These are phyloP conservation scores for Samia ricini DNA, from an alignment of 1,140 invertebrate species.

Conservation along the genomic window DNA sequence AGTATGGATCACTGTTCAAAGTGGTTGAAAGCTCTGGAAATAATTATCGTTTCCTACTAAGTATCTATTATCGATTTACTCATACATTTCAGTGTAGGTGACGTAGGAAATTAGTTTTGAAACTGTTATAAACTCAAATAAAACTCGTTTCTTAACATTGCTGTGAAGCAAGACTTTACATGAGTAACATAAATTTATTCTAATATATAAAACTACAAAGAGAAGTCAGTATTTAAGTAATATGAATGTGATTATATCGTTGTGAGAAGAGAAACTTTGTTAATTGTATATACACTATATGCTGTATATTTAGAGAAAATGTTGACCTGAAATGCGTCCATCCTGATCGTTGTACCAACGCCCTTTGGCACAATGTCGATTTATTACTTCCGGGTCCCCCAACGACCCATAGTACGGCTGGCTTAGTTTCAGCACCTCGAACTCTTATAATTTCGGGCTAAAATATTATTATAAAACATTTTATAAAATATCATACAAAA, in stretches of 20 bases:
- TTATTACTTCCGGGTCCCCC: slow-evolving; percentile 91
- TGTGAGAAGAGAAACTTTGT: not conserved
- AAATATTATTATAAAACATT: slow-evolving; percentile 12
- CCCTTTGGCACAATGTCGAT: slow-evolving; percentile 83
- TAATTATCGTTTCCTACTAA: too few species aligned
- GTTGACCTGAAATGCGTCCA: slow-evolving; percentile 85
- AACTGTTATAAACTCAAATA: too few species aligned
- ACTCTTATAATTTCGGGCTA: slow-evolving; percentile 68
- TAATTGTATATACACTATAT: not conserved
- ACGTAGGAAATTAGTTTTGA: too few species aligned
- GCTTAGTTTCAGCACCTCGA: slow-evolving; percentile 54
- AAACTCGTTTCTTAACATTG: too few species aligned
- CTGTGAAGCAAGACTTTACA: too few species aligned
- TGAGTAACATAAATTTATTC: too few species aligned
- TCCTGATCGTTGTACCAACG: slow-evolving; percentile 80
- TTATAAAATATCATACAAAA: slow-evolving; percentile 2
- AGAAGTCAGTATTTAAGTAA: too few species aligned
- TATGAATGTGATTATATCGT: not conserved
- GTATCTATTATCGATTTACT: too few species aligned
- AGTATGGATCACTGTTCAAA: too few species aligned
- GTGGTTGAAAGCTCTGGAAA: too few species aligned
- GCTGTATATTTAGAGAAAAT: not conserved
- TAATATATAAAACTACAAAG: too few species aligned
- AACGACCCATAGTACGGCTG: slow-evolving; percentile 87
- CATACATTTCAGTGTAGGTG: too few species aligned